Evolutionary conservation across 2,888 invertebrate species (phyloP).

Genomic region (Subacronicta megacephala): DNA sequence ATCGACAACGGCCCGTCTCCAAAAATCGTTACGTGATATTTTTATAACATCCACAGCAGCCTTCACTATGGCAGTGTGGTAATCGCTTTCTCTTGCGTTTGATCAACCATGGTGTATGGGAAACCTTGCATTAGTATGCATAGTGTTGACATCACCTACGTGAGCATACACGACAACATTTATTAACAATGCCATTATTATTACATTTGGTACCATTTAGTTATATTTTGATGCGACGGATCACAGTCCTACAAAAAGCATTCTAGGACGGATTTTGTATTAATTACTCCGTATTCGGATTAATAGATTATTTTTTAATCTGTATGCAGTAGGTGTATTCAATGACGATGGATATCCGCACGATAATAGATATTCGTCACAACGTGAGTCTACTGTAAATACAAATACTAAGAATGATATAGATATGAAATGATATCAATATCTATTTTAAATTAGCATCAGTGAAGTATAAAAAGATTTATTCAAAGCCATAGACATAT

Average conservation of each 20-base stretch:
- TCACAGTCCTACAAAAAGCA: background rate
- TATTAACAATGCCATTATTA: conserved; percentile 27
- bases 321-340: conserved; percentile 29
- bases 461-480: too few relatives aligned
- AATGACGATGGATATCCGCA: conserved; percentile 34
- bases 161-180: conserved; percentile 22
- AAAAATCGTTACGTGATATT: conserved; percentile 45
- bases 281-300: conserved; percentile 30
- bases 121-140: conserved; percentile 59
- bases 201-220: conserved; percentile 15
- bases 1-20: conserved; percentile 39
- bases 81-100: conserved; percentile 53
- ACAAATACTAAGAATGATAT: background rate
- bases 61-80: conserved; percentile 33
- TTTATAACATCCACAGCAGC: conserved; percentile 45
- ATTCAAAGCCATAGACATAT: conserved; percentile 6
- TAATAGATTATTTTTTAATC: conserved; percentile 18
- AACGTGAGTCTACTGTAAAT: conserved; percentile 32
- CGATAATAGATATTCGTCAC: conserved; percentile 28
- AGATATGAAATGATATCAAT: too few relatives aligned
- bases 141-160: conserved; percentile 48
- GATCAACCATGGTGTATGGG: conserved; percentile 50
- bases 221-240: conserved; percentile 4
- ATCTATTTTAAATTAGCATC: too few relatives aligned
- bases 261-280: conserved; percentile 31